These are phyloP conservation scores for Myotis yumanensis DNA, from an alignment of 2,113 vertebrate genomes.

Conservation along the genomic window DNA sequence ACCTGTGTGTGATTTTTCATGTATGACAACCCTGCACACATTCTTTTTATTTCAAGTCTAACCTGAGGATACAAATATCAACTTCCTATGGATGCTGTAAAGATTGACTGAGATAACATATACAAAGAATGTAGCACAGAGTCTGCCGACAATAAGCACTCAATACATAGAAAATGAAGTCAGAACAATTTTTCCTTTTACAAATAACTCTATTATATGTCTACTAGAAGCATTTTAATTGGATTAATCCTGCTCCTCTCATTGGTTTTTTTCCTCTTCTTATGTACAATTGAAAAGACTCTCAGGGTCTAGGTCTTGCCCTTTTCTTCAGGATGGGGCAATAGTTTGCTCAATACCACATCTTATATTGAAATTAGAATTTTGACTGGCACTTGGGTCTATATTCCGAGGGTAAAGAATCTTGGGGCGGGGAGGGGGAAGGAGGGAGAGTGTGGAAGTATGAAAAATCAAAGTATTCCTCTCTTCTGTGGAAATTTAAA, in stretches of 20 bases:
- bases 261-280: neutral
- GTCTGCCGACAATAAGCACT: neutral
- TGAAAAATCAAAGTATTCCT: neutral
- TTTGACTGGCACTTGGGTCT: neutral
- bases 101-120: neutral
- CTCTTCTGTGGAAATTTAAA: neutral
- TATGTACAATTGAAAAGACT: neutral
- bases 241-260: neutral
- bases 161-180: neutral
- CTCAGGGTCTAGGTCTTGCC: neutral
- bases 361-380: neutral
- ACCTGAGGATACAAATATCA: neutral
- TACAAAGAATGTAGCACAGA: neutral
- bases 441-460: rapidly evolving
- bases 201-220: neutral
- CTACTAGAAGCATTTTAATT: neutral
- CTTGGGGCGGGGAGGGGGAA: rapidly evolving
- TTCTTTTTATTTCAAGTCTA: neutral
- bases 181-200: neutral
- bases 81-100: neutral
- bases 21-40: neutral
- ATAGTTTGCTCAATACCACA: neutral
- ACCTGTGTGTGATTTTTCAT: neutral
- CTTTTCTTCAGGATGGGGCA: neutral
- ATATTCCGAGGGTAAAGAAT: neutral